Evolutionary conservation across 2,888 invertebrate species (phyloP).

Genomic region (Chaetogeoica ovagalla): DNA sequence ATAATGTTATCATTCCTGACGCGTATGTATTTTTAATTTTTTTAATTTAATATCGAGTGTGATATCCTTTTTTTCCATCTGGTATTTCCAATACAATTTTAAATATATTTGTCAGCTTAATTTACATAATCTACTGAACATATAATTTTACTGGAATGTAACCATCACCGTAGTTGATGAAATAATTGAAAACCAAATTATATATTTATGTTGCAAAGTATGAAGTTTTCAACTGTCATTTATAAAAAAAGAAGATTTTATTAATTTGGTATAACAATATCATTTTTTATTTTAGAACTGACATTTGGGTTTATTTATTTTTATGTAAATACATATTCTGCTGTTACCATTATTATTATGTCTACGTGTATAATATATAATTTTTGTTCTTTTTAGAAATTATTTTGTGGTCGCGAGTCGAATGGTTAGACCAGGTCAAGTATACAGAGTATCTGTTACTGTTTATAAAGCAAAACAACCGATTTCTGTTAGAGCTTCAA

Average conservation of each 20-base stretch:
- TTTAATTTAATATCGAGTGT: neutral
- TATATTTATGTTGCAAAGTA: too few relatives aligned
- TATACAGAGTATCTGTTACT: conserved; percentile 84
- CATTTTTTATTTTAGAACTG: neutral
- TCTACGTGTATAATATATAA: too few relatives aligned
- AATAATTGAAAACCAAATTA: too few relatives aligned
- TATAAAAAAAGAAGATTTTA: too few relatives aligned
- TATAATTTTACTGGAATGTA: too few relatives aligned
- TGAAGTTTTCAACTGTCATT: too few relatives aligned
- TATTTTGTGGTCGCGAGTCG: conserved; percentile 91
- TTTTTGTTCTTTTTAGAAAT: conserved; percentile 66
- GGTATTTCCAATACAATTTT: too few relatives aligned
- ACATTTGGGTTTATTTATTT: too few relatives aligned
- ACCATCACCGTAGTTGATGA: too few relatives aligned
- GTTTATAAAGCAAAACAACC: conserved; percentile 78
- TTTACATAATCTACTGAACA: too few relatives aligned
- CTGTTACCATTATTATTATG: neutral
- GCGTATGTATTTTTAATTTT: conserved; percentile 61
- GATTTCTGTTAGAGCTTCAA: conserved; percentile 83
- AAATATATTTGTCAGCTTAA: neutral
- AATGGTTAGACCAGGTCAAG: conserved; percentile 87
- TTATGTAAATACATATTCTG: neutral
- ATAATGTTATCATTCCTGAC: conserved; percentile 64
- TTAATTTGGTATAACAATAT: too few relatives aligned
- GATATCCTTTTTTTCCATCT: too few relatives aligned